Base-by-base conservation (phyloP, 2,888 invertebrate genomes). In the Lingula anatina region DNA sequence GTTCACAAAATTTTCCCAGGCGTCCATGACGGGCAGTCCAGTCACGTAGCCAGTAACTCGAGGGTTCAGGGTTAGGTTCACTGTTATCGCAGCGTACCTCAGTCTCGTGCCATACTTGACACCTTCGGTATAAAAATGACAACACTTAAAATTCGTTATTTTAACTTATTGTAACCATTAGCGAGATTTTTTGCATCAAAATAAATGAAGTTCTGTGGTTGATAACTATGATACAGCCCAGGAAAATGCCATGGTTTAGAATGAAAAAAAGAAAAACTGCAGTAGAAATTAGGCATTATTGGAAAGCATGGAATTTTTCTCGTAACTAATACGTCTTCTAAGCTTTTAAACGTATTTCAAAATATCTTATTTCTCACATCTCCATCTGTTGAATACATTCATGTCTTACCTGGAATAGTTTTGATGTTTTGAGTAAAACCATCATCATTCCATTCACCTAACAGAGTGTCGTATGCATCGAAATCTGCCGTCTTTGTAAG, bases 1-100 rank as follows among this genome's bases (percentile, higher is more conserved):
- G 2, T 48, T 27, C 15, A 65, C 59, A 21, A 65, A 60, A 0
- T 59, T 41, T 46, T 71, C 68, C 69, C 71, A 71, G 5, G 51
- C 47, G 20, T 63, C 47, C 40, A 57, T 47, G 12, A 68, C 51
- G 3, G 63, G 65, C 26, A 67, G 48, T 0, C 70, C 70, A n/a
- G 59, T 59, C 5, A 54, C 46, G 46, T 63, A 71, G 5, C 65
- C 65, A 12, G 70, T 53, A 7, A 51, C 62, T 35, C 56, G 56
- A 0, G 55, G 27, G 12, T 57, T 54, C 25, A 71, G 53, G 7
- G 68, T 62, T 4, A 66, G 66, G 49, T 68, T 65, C 18, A 70
- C 53, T 27, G 60, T 57, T 20, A 70, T 57, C 3, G 68, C 69
- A 5, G 65, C 54, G 38, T 63, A 70, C 23, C 57, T 55, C 5